Base-by-base conservation (phyloP, 2,797 vertebrate genomes). In the Acanthurus tractus region DNA sequence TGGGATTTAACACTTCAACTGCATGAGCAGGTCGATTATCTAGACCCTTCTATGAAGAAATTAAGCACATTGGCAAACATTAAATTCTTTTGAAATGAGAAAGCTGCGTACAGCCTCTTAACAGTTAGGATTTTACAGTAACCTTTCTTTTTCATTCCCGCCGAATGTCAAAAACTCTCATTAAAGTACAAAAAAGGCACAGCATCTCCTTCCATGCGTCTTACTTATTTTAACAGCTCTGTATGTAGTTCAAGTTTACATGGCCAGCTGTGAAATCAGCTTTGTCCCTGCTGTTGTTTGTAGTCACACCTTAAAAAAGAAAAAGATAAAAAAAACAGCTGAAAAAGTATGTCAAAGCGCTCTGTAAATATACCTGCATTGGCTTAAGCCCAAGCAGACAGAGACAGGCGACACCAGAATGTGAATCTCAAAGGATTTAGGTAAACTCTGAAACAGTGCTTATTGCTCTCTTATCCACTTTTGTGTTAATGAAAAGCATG, bases 401-500 rank as follows among this genome's bases (percentile, higher is more conserved):
- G 83, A 88, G 86, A 92, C 80, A 63, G 74, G 77, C 82, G 53
- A 82, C 89, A 88, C 65, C 79, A 62, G 85, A 94, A 91, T 92
- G 84, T 89, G 91, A 91, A 93, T 94, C 86, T 91, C 95, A 94
- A 94, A 96, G 96, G 95, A 96, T 97, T 97, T 97, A 96, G 96
- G 94, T 91, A 90, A 96, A 96, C 96, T 94, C 92, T 94, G 95
- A 96, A 96, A 96, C 93, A 94, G 90, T 96, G 94, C 95, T 96
- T 96, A 97, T 95, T 96, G 95, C 96, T 95, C 94, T 94, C 95
- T 96, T 96, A 97, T 97, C 96, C 83, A 96, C 96, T 97, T 96
- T 96, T 95, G 93, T 95, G 93, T 95, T 97, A 97, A 97, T 97
- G 96, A 97, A 97, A 97, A 97, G 93, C 96, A 96, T 97, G 96